Percentiles rank a stretch among this genome's conserved stretches.
These are phyloP conservation scores for Perca flavescens DNA, from an alignment of 2,113 vertebrate species.

Conservation along the genomic window DNA sequence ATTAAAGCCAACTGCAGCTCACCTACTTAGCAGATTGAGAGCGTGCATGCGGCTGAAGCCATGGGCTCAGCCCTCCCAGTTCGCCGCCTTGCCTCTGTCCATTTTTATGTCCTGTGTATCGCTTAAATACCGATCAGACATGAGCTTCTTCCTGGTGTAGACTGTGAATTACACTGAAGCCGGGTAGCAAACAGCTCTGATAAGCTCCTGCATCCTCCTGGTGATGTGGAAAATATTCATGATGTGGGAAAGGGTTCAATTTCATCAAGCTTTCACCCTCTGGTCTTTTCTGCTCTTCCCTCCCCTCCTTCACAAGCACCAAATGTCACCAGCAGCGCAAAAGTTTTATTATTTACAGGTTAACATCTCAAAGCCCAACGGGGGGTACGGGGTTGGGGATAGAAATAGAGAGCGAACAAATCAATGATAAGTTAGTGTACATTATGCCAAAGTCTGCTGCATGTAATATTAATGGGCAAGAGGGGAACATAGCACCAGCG, in stretches of 20 bases:
- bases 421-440: constrained; percentile 76
- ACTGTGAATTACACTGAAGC: constrained; percentile 43
- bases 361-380: constrained; percentile 67
- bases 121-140: constrained; percentile 52
- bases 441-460: constrained; percentile 72
- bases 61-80: constrained; percentile 17
- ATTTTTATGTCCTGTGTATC: constrained; percentile 38
- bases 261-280: constrained; percentile 71
- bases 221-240: constrained; percentile 70
- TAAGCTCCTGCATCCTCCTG: constrained; percentile 48
- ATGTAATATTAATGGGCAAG: constrained; percentile 81
- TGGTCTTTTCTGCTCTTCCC: constrained; percentile 35
- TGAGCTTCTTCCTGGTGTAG: constrained; percentile 33
- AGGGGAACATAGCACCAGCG: constrained; percentile 36
- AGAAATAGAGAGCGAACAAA: constrained; percentile 55
- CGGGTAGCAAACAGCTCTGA: constrained; percentile 49
- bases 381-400: constrained; percentile 13
- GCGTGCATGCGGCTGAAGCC: not conserved
- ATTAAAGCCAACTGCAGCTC: constrained; percentile 38
- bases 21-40: constrained; percentile 50
- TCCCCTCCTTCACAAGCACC: constrained; percentile 46
- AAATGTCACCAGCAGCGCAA: constrained; percentile 72
- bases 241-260: constrained; percentile 66
- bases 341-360: constrained; percentile 81
- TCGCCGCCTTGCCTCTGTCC: constrained; percentile 36